phyloP scores from a whole-genome alignment of 2,797 vertebrate species.

The Pachyuromys duprasi region DNA sequence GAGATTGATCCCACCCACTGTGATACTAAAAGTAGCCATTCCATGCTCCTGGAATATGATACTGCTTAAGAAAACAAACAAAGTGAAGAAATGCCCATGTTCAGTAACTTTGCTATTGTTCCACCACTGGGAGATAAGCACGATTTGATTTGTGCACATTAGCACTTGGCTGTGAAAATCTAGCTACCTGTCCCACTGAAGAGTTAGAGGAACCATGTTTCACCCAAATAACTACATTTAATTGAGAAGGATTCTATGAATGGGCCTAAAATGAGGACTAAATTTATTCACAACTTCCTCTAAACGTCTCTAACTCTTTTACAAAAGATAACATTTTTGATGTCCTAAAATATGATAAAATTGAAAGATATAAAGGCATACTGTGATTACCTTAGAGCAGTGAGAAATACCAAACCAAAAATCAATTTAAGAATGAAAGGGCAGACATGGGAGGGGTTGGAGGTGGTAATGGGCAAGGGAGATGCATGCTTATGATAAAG shows the following conservation, averaged over 20 bases:
- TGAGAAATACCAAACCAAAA: neutral
- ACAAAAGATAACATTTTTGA: slow-evolving; percentile 16
- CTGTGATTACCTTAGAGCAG: neutral
- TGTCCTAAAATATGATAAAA: neutral
- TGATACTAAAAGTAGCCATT: slow-evolving; percentile 37
- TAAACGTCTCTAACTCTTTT: slow-evolving; percentile 15
- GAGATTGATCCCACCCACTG: neutral
- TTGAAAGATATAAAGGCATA: neutral
- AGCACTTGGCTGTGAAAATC: neutral
- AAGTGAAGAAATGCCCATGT: neutral
- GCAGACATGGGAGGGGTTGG: neutral
- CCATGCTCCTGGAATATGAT: neutral
- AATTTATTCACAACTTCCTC: neutral
- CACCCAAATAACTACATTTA: slow-evolving; percentile 4
- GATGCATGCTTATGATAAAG: neutral
- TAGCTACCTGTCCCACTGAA: neutral
- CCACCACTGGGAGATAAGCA: neutral
- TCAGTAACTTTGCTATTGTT: neutral
- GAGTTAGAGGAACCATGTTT: neutral
- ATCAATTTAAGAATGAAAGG: neutral
- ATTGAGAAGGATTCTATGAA: neutral
- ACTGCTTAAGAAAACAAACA: neutral
- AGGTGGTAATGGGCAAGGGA: neutral
- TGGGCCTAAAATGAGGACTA: neutral
- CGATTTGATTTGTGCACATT: neutral